Conservation (phyloP, 2,888 invertebrate species). For the Chymomyza procnemis region DNA sequence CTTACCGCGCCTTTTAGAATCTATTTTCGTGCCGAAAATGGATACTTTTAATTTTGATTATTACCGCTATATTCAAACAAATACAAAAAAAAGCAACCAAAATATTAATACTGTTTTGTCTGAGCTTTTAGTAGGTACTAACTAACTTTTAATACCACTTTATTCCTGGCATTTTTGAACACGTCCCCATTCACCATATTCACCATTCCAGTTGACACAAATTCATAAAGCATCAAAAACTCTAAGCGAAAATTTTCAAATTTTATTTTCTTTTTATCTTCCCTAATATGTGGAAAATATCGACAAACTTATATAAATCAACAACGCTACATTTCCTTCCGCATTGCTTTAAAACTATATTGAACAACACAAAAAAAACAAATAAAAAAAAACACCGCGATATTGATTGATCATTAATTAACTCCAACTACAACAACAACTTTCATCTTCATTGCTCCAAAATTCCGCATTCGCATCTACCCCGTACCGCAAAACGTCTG, state of each 20-base stretch:
- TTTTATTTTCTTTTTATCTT: constrained; percentile 53
- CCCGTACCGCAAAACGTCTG: constrained; percentile 48
- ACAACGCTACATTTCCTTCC: constrained; percentile 59
- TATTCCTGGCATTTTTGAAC: no score
- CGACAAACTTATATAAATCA: constrained; percentile 1
- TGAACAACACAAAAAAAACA: constrained; percentile 21
- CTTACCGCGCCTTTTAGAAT: background rate
- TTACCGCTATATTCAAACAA: no score
- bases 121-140: background rate
- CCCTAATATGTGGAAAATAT: constrained; percentile 31
- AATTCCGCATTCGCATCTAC: constrained; percentile 3
- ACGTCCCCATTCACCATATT: background rate
- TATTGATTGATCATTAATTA: constrained; percentile 7
- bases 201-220: constrained; percentile 9
- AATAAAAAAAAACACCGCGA: constrained; percentile 22
- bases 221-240: constrained; percentile 23
- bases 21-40: background rate
- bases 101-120: constrained; percentile 11
- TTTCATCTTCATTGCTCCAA: constrained; percentile 24
- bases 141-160: no score
- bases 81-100: background rate
- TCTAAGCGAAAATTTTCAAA: constrained; percentile 52
- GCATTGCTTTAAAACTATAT: constrained; percentile 18
- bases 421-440: constrained; percentile 30
- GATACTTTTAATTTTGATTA: background rate